These are phyloP conservation scores for Phrynocephalus forsythii DNA, from an alignment of 2,797 vertebrate species.

Conservation along the genomic window DNA sequence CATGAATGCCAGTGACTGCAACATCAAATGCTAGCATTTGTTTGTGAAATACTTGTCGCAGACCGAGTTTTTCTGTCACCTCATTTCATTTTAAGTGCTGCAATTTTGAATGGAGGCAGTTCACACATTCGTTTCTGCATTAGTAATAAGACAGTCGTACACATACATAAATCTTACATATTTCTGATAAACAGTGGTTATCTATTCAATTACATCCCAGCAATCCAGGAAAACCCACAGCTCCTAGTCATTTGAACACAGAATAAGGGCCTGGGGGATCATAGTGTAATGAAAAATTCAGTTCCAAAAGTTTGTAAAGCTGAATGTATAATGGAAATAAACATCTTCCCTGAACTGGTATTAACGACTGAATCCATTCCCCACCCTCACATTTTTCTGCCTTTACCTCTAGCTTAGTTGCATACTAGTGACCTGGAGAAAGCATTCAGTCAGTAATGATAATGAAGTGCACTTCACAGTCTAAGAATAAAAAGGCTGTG, in stretches of 20 bases:
- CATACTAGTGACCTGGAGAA: constrained; percentile 13
- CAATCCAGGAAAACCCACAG: constrained; percentile 1
- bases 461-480: neutral
- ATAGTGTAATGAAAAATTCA: neutral
- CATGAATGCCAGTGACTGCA: neutral
- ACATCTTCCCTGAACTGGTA: neutral
- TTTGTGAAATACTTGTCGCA: neutral
- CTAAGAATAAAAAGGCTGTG: constrained; percentile 3
- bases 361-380: neutral
- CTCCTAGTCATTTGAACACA: neutral
- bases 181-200: constrained; percentile 24
- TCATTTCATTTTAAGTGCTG: neutral
- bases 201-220: neutral
- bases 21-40: neutral
- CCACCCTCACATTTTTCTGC: neutral
- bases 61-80: neutral
- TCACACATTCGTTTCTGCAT: neutral
- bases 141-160: neutral
- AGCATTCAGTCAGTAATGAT: neutral
- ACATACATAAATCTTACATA: constrained; percentile 1
- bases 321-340: neutral
- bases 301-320: neutral
- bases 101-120: neutral
- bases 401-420: neutral
- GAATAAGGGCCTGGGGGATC: neutral